A percentile compares a stretch with the other conserved stretches of the same genome.
These are phyloP conservation scores for Pristionchus exspectatus DNA, from an alignment of 2,888 invertebrate genomes.

Conservation along the genomic window DNA sequence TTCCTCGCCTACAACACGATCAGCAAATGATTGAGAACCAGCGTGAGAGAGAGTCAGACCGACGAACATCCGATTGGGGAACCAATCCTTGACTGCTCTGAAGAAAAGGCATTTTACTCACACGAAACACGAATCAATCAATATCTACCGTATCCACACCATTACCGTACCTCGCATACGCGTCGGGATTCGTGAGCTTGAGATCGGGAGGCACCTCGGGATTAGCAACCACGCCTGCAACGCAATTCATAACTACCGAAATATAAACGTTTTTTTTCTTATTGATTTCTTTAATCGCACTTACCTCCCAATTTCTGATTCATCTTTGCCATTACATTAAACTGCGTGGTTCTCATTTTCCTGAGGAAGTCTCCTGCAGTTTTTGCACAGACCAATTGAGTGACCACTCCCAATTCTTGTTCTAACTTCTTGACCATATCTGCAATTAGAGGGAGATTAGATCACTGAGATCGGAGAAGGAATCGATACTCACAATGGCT, in stretches of 20 bases:
- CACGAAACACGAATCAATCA: neutral
- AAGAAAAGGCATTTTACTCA: neutral
- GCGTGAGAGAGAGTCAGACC: conserved; percentile 64
- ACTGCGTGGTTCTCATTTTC: neutral
- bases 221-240: conserved; percentile 11
- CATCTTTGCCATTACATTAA: conserved; percentile 45
- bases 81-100: conserved; percentile 49
- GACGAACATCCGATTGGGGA: conserved; percentile 57
- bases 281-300: neutral
- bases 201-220: conserved; percentile 32
- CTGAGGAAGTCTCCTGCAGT: neutral
- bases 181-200: neutral
- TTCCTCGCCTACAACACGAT: conserved; percentile 56
- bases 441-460: conserved; percentile 10
- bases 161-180: conserved; percentile 10
- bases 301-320: conserved; percentile 46
- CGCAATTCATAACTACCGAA: neutral
- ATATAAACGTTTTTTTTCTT: neutral
- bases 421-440: conserved; percentile 45
- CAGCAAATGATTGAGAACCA: conserved; percentile 58
- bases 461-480: neutral
- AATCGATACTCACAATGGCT: conserved; percentile 7
- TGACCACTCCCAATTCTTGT: conserved; percentile 27
- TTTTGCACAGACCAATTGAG: neutral
- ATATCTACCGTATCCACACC: neutral